Conservation (phyloP, 2,888 invertebrate genomes). For the Andricus quercusramuli region DNA sequence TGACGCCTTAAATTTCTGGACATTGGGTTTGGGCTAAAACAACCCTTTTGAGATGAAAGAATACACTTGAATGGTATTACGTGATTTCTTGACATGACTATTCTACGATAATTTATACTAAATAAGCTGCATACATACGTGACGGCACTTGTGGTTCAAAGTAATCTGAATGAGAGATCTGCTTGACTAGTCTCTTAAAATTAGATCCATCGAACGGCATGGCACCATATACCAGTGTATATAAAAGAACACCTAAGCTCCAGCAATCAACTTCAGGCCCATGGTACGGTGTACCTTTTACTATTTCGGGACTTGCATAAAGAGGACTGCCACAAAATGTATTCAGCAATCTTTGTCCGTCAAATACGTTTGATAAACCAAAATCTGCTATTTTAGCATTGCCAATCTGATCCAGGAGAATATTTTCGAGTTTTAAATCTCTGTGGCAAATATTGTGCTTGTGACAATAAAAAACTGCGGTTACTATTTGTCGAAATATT, state of each 20-base stretch:
- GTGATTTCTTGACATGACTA: too few species aligned
- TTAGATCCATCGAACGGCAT: constrained; percentile 99
- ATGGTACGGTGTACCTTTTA: constrained; percentile 96
- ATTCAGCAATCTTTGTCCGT: constrained; percentile 89
- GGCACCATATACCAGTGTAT: constrained; percentile 98
- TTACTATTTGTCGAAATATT: constrained; percentile 97
- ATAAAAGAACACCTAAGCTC: constrained; percentile 98
- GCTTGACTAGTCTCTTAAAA: constrained; percentile 96
- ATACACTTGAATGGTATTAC: too few species aligned
- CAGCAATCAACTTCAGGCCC: constrained; percentile 97
- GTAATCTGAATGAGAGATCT: constrained; percentile 98
- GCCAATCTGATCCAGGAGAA: constrained; percentile 93
- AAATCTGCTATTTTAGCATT: constrained; percentile 99
- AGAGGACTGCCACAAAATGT: constrained; percentile 98
- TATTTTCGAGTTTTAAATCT: constrained; percentile 97
- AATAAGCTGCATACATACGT: constrained; percentile 81
- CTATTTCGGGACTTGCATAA: constrained; percentile 98
- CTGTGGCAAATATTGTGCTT: constrained; percentile 98
- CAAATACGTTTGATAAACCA: constrained; percentile 98
- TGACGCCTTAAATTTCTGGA: too few species aligned
- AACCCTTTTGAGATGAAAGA: too few species aligned
- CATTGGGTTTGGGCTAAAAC: too few species aligned
- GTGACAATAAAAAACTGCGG: constrained; percentile 98
- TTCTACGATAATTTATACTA: too few species aligned
- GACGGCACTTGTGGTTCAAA: constrained; percentile 97